phyloP scores from a whole-genome alignment of 2,888 invertebrate species.

The Drosophila buzzatii region DNA sequence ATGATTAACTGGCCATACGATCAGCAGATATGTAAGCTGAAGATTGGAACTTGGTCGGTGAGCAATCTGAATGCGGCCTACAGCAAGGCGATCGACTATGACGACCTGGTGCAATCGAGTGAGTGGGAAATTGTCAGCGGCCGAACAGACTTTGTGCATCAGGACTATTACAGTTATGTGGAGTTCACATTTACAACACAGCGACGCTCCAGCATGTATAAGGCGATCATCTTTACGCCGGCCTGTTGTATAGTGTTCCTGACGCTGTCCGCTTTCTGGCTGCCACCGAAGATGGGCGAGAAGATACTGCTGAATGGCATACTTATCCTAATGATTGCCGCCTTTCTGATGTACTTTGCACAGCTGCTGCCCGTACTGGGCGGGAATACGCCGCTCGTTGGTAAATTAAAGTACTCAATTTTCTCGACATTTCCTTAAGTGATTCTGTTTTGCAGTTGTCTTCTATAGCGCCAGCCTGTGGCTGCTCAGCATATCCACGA shows the following conservation, averaged over 20 bases:
- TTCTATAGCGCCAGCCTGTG: constrained; percentile 87
- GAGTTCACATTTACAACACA: constrained; percentile 83
- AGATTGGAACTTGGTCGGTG: constrained; percentile 91
- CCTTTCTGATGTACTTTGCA: constrained; percentile 88
- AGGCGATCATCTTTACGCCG: constrained; percentile 88
- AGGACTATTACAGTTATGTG: constrained; percentile 79
- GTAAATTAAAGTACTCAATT: constrained; percentile 69
- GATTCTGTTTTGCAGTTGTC: constrained; percentile 85
- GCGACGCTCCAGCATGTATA: constrained; percentile 88
- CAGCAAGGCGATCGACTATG: constrained; percentile 72
- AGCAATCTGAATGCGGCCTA: constrained; percentile 86
- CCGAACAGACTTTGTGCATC: constrained; percentile 61
- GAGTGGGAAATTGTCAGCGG: constrained; percentile 84
- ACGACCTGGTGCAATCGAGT: constrained; percentile 77
- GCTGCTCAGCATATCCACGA: constrained; percentile 86
- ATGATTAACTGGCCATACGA: constrained; percentile 92
- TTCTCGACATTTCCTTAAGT: background rate
- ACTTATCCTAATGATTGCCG: constrained; percentile 87
- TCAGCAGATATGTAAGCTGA: constrained; percentile 88
- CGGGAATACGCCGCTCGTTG: constrained; percentile 85
- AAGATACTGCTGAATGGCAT: constrained; percentile 88
- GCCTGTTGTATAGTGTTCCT: constrained; percentile 88
- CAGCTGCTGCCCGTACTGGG: constrained; percentile 86
- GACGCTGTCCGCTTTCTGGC: constrained; percentile 88
- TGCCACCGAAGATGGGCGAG: constrained; percentile 89